Base-by-base conservation (phyloP, 37 sponge, comb jelly and placozoan genomes). In the Theonella swinhoei region DNA sequence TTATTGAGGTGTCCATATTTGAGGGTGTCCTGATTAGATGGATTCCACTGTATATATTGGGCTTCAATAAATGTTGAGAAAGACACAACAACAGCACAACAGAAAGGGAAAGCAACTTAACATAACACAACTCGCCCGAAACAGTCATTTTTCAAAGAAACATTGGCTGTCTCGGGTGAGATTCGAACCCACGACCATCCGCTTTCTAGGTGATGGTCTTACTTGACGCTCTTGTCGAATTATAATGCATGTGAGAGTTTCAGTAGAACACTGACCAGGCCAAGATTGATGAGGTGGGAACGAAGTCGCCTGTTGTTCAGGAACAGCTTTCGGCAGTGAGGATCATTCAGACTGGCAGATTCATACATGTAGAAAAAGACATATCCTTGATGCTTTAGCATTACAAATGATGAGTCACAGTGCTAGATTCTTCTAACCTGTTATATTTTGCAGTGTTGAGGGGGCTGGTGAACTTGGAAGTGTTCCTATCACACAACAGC, bases 201-300 rank as follows among this genome's bases (percentile, higher is more conserved):
- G n/a, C n/a, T n/a, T n/a, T n/a, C n/a, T n/a, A n/a, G n/a, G n/a
- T n/a, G n/a, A n/a, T n/a, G n/a, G n/a, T n/a, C n/a, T n/a, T n/a
- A n/a, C n/a, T n/a, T n/a, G n/a, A n/a, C n/a, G n/a, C n/a, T n/a
- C n/a, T n/a, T n/a, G n/a, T n/a, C n/a, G n/a, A n/a, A n/a, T n/a
- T n/a, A n/a, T n/a, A n/a, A n/a, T n/a, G n/a, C n/a, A n/a, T n/a
- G n/a, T n/a, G n/a, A n/a, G n/a, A n/a, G n/a, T n/a, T n/a, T n/a
- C n/a, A n/a, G n/a, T n/a, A n/a, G n/a, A n/a, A n/a, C n/a, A n/a
- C 85, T 41, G 37, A 94, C 87, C 82, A 96, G 66, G 19, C 96
- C 96, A 24, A 89, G 85, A 29, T 87, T 66, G 26, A 85, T 82
- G 25, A 96, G 70, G 75, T 96, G 94, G 14, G 81, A 82, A 39